A percentile compares a stretch with the other conserved stretches of the same genome.
These are phyloP conservation scores for Tinea semifulvella DNA, from an alignment of 2,888 invertebrate species.

Conservation along the genomic window DNA sequence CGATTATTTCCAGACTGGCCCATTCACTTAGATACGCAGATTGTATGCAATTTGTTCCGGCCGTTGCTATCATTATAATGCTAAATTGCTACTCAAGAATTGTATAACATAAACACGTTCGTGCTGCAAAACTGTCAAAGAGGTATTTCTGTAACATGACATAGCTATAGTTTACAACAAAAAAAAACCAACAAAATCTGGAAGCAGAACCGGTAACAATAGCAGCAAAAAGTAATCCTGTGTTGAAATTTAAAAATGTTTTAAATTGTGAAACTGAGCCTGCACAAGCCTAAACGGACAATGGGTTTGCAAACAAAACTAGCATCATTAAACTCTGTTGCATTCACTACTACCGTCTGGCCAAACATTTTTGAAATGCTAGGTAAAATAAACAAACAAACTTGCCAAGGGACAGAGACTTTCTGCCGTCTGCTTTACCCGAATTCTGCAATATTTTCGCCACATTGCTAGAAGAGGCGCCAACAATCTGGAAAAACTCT, in stretches of 20 bases:
- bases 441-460: too few relatives aligned
- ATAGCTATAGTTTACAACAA: background rate
- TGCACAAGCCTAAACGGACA: background rate
- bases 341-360: constrained; percentile 16
- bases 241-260: background rate
- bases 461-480: too few relatives aligned
- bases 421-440: too few relatives aligned
- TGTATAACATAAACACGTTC: constrained; percentile 15
- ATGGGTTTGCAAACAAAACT: constrained; percentile 6
- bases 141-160: constrained; percentile 7
- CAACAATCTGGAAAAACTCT: too few relatives aligned
- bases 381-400: too few relatives aligned
- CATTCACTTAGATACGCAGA: constrained; percentile 13
- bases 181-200: background rate
- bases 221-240: background rate
- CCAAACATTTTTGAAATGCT: too few relatives aligned
- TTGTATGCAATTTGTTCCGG: constrained; percentile 16
- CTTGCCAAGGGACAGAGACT: too few relatives aligned
- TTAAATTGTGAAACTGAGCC: background rate
- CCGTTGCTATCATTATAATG: constrained; percentile 15
- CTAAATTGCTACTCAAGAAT: constrained; percentile 17
- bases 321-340: constrained; percentile 13
- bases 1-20: too few relatives aligned
- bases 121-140: constrained; percentile 4
- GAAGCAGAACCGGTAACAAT: constrained; percentile 1